Percentiles rank a stretch among this genome's conserved stretches.
phyloP scores from a whole-genome alignment of 1,140 invertebrate species.

The Aporrectodea caliginosa region DNA sequence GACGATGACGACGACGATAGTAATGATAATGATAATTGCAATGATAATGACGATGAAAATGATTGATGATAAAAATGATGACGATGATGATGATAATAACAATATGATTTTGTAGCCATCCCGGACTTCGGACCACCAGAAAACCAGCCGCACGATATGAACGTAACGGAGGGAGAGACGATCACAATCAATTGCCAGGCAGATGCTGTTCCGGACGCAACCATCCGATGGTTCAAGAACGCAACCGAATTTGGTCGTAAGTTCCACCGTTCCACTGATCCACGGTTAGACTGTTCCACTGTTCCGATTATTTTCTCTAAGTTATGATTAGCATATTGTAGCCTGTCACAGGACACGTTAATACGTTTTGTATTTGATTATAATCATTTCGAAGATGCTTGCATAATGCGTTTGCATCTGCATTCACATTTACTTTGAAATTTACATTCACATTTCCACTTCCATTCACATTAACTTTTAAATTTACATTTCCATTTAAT shows the following conservation, averaged over 20 bases:
- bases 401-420: too few relatives aligned
- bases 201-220: slow-evolving; percentile 40
- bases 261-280: neutral
- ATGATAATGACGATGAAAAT: too few relatives aligned
- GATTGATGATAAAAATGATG: too few relatives aligned
- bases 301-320: neutral
- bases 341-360: neutral
- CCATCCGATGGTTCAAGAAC: slow-evolving; percentile 41
- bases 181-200: slow-evolving; percentile 39
- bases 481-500: too few relatives aligned
- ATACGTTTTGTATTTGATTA: too few relatives aligned
- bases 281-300: neutral
- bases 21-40: too few relatives aligned
- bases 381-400: too few relatives aligned
- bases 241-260: slow-evolving; percentile 6
- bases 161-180: slow-evolving; percentile 39
- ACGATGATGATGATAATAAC: too few relatives aligned
- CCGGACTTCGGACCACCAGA: neutral
- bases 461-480: too few relatives aligned
- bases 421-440: too few relatives aligned
- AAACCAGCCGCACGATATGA: slow-evolving; percentile 5
- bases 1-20: too few relatives aligned
- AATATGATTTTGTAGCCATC: neutral
- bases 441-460: too few relatives aligned
- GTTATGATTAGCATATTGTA: neutral